Evolutionary conservation across 2,888 invertebrate genomes (phyloP), one percentile per base, ranked within the genome.

Genomic region (Drosophila affinis): DNA sequence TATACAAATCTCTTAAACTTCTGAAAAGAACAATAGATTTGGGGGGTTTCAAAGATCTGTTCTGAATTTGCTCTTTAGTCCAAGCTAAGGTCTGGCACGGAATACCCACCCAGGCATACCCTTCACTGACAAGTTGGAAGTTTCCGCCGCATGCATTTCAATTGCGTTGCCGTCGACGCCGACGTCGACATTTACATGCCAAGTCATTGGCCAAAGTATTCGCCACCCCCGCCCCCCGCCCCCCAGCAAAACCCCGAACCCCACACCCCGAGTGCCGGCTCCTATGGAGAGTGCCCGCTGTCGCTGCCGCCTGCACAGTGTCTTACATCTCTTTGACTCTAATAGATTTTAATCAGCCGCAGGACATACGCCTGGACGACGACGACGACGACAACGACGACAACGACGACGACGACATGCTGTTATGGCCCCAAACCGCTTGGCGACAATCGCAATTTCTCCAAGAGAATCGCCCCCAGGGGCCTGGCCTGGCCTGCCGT

Each of bases 261-360:
- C 24, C 34, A 7, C 27, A 27, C 29, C 29, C 24, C 24, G 57
- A 48, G 7, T 39, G 39, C 7, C 39, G n/a, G 39, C 39, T 7
- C 39, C 54, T 52, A 57, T 59, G 53, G 59, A 62, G 62, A 39
- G 39, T 6, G 39, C 14, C 5, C 14, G 32, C 10, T 6, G 9
- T 7, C 47, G 4, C 34, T 14, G 39, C 57, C 39, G 63, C 62
- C 70, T 58, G 39, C 65, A 54, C 62, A 62, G 78, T 78, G 85
- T 81, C 79, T 85, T 84, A 80, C 77, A 78, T 82, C 83, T 77
- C 84, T 85, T 85, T 85, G 87, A 85, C 82, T 83, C 85, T 87
- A 85, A 85, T 89, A 89, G 89, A 89, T 89, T 89, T 89, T 89
- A 89, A 89, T 89, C 89, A 89, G 88, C 89, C 89, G 77, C 83